These are phyloP conservation scores for Atta colombica DNA, from an alignment of 1,140 invertebrate species.

Conservation along the genomic window DNA sequence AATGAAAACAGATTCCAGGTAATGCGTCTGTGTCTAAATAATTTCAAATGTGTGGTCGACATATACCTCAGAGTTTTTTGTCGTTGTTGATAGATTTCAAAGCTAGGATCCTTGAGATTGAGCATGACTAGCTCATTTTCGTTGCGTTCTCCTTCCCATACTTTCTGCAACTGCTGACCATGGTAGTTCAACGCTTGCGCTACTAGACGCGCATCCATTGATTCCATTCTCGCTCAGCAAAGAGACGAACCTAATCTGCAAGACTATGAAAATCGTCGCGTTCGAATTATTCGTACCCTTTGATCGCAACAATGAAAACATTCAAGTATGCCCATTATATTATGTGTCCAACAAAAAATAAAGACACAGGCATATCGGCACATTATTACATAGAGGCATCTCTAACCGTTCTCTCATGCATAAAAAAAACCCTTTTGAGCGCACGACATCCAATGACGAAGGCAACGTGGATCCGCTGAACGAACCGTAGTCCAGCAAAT, in stretches of 20 bases:
- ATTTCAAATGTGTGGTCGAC: background rate
- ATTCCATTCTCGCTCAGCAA: constrained; percentile 79
- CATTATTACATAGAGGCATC: constrained; percentile 7
- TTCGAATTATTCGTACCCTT: constrained; percentile 67
- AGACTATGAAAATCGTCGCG: constrained; percentile 80
- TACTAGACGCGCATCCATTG: constrained; percentile 90
- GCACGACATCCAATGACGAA: constrained; percentile 46
- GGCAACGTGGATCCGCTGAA: constrained; percentile 33
- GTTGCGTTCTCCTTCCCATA: constrained; percentile 93
- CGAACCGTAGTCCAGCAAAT: background rate
- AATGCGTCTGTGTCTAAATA: no score
- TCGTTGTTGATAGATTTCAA: constrained; percentile 91
- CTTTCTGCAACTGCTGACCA: constrained; percentile 94
- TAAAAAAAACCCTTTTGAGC: constrained; percentile 38
- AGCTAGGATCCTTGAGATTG: constrained; percentile 90
- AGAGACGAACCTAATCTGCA: constrained; percentile 81
- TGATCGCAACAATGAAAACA: constrained; percentile 11
- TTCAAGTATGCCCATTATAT: constrained; percentile 39
- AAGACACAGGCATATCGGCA: background rate
- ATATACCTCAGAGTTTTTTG: constrained; percentile 89
- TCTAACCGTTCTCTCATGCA: constrained; percentile 56
- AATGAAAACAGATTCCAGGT: background rate
- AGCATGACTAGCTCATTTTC: constrained; percentile 90
- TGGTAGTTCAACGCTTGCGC: constrained; percentile 93
- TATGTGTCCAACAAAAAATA: background rate